Base-by-base conservation (phyloP, 1,140 invertebrate genomes). In the Cyrtorhinus lividipennis region DNA sequence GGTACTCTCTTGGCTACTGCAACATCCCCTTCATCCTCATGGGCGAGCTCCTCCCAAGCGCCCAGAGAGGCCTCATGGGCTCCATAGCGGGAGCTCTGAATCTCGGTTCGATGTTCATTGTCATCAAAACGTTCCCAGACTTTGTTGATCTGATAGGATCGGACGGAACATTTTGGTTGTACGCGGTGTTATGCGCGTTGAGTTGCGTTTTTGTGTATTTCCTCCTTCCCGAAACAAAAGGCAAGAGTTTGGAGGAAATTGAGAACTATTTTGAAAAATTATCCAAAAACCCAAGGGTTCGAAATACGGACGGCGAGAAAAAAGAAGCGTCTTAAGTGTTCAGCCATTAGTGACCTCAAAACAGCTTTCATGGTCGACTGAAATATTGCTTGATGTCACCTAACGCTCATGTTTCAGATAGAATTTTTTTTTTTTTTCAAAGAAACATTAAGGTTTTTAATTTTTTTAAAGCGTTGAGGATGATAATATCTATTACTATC, bases 141-240 rank as follows among this genome's bases (percentile, higher is more conserved):
- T 22, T 78, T 13, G 69, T 73, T 53, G 62, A 66, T 1, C 20
- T 67, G 2, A 68, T 78, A 20, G 73, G 74, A 1, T 59, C 67
- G 46, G 65, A 71, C 30, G 75, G 72, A 1, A 72, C 74, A 15
- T 82, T 80, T 68, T 79, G 76, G 72, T 64, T 80, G 22, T 81
- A 78, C 67, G 71, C 77, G 23, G 72, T 71, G 2, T 64, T 80
- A 45, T 76, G 77, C 22, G 66, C 75, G n/a, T 15, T 75, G 1
- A 68, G 68, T 46, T 68, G 66, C 61, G 30, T 79, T 71, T 66
- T 79, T 61, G 69, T 79, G 38, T 71, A 68, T 12, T 68, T 78
- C 25, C 71, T 76, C 24, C 69, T 81, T 12, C 80, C 80, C 20
- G 80, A 82, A 71, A 81, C 79, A 1, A 80, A 80, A 67, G 78